phyloP scores from a whole-genome alignment of 2,888 invertebrate genomes.

The Drosophila imparisetae region DNA sequence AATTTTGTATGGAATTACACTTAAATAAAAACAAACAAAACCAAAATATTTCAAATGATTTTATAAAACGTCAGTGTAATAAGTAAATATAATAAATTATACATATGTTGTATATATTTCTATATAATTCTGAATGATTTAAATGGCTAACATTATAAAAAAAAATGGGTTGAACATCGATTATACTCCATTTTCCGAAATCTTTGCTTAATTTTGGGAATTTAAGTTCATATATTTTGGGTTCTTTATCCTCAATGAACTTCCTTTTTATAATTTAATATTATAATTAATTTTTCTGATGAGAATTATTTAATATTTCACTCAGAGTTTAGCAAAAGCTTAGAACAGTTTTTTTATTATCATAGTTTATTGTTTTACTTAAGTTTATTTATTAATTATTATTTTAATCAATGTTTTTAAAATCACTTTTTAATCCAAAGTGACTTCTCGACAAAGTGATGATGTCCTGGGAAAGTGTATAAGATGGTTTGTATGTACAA shows the following conservation, averaged over 20 bases:
- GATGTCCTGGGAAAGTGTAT: constrained; percentile 14
- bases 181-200: not conserved
- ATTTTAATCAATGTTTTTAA: not conserved
- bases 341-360: not conserved
- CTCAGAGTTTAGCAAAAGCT: not conserved
- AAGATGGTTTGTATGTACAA: constrained; percentile 6
- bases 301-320: not conserved
- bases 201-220: not conserved
- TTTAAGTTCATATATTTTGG: not conserved
- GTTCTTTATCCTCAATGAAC: not conserved
- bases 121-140: too few species aligned
- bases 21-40: not conserved
- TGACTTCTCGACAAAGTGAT: not conserved
- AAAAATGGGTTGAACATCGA: not conserved
- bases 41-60: not conserved
- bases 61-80: not conserved
- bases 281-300: not conserved
- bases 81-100: not conserved
- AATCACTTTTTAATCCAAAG: not conserved
- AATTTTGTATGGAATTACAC: not conserved
- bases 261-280: not conserved
- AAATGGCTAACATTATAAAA: not conserved
- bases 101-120: too few species aligned
- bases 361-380: not conserved
- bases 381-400: not conserved